Conservation (phyloP, 2,888 invertebrate species). For the Altica lythri region DNA sequence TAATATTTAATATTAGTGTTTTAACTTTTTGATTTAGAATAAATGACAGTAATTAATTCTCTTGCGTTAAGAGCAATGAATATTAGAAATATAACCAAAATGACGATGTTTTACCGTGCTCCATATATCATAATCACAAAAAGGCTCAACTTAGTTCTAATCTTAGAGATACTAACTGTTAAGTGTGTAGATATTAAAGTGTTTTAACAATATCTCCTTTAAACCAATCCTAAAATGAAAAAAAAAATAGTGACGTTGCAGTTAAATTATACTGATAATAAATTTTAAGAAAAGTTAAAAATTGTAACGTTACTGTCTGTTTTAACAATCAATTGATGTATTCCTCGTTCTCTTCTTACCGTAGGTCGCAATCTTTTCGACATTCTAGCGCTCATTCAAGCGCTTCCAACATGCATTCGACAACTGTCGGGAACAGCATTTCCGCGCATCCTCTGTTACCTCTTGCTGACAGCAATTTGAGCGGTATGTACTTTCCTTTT, state of each 20-base stretch:
- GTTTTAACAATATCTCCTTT: background rate
- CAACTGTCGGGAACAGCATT: conserved; percentile 83
- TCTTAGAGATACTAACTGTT: conserved; percentile 40
- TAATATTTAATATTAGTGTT: too few relatives aligned
- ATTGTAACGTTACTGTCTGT: too few relatives aligned
- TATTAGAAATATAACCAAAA: too few relatives aligned
- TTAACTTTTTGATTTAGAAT: too few relatives aligned
- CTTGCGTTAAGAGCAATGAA: too few relatives aligned
- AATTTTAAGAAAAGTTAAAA: too few relatives aligned
- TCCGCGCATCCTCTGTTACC: conserved; percentile 94
- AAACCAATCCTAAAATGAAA: background rate
- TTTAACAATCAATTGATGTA: too few relatives aligned
- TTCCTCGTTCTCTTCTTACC: conserved; percentile 62
- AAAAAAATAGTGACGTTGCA: background rate
- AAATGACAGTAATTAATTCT: too few relatives aligned
- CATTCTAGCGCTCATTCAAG: conserved; percentile 74
- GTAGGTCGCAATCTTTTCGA: conserved; percentile 95
- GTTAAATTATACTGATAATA: too few relatives aligned
- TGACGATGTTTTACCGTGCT: conserved; percentile 51
- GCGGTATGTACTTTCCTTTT: conserved; percentile 57
- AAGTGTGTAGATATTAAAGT: conserved; percentile 40
- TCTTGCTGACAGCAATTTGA: conserved; percentile 69
- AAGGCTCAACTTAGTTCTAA: conserved; percentile 40
- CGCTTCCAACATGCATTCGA: conserved; percentile 69
- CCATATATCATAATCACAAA: conserved; percentile 44